Evolutionary conservation across 2,888 invertebrate genomes (phyloP).

Genomic region (Eutolmus rufibarbis): DNA sequence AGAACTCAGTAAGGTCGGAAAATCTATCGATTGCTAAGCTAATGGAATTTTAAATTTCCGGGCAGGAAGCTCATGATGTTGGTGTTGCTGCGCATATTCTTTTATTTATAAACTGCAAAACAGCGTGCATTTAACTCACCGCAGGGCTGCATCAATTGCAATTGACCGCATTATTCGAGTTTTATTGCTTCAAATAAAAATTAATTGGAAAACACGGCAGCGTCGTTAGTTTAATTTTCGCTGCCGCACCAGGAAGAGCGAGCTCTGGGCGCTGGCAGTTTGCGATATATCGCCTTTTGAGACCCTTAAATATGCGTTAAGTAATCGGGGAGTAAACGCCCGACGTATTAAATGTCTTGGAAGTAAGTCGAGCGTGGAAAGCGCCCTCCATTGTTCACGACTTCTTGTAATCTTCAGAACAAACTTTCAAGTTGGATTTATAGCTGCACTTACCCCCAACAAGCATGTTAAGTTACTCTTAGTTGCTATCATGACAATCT

Average conservation of each 20-base stretch:
- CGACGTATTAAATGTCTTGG: slow-evolving; percentile 29
- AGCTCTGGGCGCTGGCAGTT: neutral
- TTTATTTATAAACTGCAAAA: neutral
- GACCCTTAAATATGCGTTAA: neutral
- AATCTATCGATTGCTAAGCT: neutral
- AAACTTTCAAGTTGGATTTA: slow-evolving; percentile 37
- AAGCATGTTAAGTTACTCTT: slow-evolving; percentile 37
- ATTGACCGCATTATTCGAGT: neutral
- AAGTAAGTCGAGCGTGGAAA: slow-evolving; percentile 23
- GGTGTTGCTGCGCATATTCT: neutral
- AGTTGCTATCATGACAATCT: slow-evolving; percentile 40
- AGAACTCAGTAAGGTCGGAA: neutral
- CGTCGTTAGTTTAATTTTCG: neutral
- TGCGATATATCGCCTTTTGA: neutral
- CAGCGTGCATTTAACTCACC: neutral
- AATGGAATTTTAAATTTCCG: neutral
- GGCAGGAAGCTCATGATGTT: neutral
- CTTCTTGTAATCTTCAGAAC: slow-evolving; percentile 20
- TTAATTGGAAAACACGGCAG: neutral
- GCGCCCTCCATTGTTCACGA: slow-evolving; percentile 15
- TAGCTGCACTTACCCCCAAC: slow-evolving; percentile 41
- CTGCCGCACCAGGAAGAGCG: neutral
- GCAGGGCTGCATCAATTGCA: neutral
- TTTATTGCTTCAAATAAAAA: neutral
- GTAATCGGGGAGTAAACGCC: slow-evolving; percentile 16